Percentiles rank a stretch among this genome's conserved stretches.
These are phyloP conservation scores for Netelia virgata DNA, from an alignment of 2,888 invertebrate species.

Conservation along the genomic window DNA sequence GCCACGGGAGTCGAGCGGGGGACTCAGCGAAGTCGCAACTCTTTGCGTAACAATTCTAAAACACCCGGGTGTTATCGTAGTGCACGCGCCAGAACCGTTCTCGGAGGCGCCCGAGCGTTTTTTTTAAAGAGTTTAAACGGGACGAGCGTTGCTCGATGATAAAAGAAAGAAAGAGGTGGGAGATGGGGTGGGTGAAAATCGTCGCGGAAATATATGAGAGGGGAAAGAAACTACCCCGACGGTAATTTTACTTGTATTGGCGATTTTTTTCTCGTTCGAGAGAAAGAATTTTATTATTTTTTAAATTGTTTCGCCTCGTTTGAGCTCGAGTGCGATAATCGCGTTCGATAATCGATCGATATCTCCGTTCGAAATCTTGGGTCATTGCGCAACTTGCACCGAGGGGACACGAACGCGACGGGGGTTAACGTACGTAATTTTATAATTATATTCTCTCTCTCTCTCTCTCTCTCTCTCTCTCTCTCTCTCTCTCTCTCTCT, in stretches of 20 bases:
- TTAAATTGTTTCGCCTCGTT: conserved; percentile 22
- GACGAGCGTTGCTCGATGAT: conserved; percentile 32
- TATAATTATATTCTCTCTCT: conserved; percentile 14
- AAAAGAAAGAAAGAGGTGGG: not conserved
- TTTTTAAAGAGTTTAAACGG: conserved; percentile 45
- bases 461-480: too few species aligned
- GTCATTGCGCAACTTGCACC: conserved; percentile 21
- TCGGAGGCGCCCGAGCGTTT: not conserved
- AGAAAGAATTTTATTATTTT: not conserved
- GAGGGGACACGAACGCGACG: not conserved
- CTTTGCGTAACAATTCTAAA: conserved; percentile 55
- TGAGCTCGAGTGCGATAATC: conserved; percentile 27
- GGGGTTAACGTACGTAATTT: conserved; percentile 47
- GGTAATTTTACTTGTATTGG: too few species aligned
- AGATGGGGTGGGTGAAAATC: conserved; percentile 18
- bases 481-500: not conserved
- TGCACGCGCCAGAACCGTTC: too few species aligned
- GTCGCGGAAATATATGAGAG: conserved; percentile 1
- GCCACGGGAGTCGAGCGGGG: too few species aligned
- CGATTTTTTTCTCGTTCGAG: too few species aligned
- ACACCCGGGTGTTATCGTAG: conserved; percentile 46
- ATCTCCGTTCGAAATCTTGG: not conserved
- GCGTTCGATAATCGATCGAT: conserved; percentile 46
- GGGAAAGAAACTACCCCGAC: not conserved
- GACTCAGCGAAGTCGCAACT: not conserved